These are phyloP conservation scores for Passer montanus DNA, from an alignment of 2,113 vertebrate species.

Conservation along the genomic window DNA sequence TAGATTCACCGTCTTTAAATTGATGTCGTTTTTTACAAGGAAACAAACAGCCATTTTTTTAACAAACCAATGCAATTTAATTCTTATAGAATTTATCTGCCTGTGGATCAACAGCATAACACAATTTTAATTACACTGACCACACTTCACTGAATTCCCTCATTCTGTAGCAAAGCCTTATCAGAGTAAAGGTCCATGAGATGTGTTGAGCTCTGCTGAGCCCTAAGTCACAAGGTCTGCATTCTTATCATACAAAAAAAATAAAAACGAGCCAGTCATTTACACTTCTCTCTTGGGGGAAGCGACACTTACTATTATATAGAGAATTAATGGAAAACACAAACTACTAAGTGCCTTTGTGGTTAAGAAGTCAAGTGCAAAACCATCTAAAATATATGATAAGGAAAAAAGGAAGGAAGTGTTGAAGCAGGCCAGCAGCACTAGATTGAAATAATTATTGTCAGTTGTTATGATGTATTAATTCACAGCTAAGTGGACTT, in stretches of 20 bases:
- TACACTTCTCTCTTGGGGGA: constrained; percentile 30
- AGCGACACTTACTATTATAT: constrained; percentile 2
- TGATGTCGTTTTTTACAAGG: constrained; percentile 50
- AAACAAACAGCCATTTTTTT: constrained; percentile 49
- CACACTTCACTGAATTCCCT: constrained; percentile 55
- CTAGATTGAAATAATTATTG: constrained; percentile 24
- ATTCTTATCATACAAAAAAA: not conserved
- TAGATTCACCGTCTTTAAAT: constrained; percentile 38
- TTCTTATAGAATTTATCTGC: constrained; percentile 70
- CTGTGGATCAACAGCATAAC: constrained; percentile 61
- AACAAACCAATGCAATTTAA: constrained; percentile 62
- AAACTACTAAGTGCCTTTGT: not conserved
- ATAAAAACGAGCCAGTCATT: not conserved
- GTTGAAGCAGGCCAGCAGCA: constrained; percentile 41
- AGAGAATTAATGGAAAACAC: constrained; percentile 32
- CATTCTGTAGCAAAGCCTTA: constrained; percentile 45
- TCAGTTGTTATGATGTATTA: constrained; percentile 28
- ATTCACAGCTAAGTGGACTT: constrained; percentile 55
- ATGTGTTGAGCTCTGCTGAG: constrained; percentile 53
- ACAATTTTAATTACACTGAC: constrained; percentile 73
- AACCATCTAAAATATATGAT: not conserved
- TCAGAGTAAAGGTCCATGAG: constrained; percentile 12
- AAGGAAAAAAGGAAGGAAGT: constrained; percentile 12
- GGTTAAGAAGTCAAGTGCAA: constrained; percentile 39
- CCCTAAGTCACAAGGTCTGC: constrained; percentile 31